Base-by-base conservation (phyloP, 2,888 invertebrate genomes). In the Cerastis leucographa region DNA sequence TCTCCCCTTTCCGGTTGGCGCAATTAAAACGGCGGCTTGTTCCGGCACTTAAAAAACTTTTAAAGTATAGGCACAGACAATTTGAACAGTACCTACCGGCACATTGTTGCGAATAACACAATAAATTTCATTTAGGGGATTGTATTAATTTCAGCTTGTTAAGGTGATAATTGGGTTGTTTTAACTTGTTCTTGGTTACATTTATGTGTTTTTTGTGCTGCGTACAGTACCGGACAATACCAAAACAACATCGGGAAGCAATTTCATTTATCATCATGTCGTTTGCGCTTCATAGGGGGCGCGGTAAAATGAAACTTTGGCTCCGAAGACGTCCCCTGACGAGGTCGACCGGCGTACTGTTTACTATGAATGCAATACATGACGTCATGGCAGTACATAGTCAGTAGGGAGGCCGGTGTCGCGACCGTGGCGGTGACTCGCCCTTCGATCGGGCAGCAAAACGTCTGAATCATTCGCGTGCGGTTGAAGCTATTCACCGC, bases 31-130 rank as follows among this genome's bases (percentile, higher is more conserved):
- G 95, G 93, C 92, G 94, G 95, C 94, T 94, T 95, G 95, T 95
- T 95, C 95, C 95, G 95, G 94, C 94, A 96, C 95, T 96, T 95
- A 94, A 95, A 95, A 95, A 95, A 95, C 95, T 95, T 96, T 94
- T 93, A 94, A 94, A 95, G 94, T 95, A 94, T 93, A 94, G 93
- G 92, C 93, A 92, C 92, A 93, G 93, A 95, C 93, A 94, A 95
- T 94, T 94, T 94, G 88, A 93, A 93, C 92, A 86, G 91, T 91
- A 89, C 89, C 90, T 90, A 91, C 90, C 90, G 87, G 90, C 89
- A 90, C 92, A 92, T 93, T 92, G 93, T 92, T 91, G 91, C 89
- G 87, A 92, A 92, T 92, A 91, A 92, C 91, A 89, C 88, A 88
- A 89, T 88, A 89, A 88, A 90, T 89, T 88, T 89, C 83, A 87